Evolutionary conservation across 2,888 invertebrate species (phyloP), one percentile per base, ranked within the genome.

Genomic region (Xanthia togata): DNA sequence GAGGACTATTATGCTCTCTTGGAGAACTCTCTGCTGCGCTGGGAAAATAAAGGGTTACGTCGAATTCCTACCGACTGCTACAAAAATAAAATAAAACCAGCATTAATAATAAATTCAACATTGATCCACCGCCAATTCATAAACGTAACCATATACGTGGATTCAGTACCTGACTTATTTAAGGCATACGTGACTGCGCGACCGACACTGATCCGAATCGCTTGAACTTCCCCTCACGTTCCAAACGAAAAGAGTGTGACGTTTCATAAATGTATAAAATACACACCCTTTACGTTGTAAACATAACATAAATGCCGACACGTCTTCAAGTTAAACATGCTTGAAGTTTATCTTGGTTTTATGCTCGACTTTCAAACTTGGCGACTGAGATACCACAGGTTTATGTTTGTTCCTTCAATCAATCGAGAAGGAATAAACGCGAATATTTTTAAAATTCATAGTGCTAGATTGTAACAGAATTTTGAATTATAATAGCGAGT

Each of bases 201-300:
- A 59, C 60, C 57, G 53, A 72, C 77, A 59, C 73, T 23, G 71
- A 47, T 35, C 14, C 23, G 62, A 63, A 69, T 77, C 53, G 35
- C 69, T 85, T 71, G 12, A 64, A 59, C 41, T 77, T 85, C 82
- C 57, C 50, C 68, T 77, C 83, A 85, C 83, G 83, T 82, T 57
- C 12, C 23, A 5, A 84, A 57, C 41, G 70, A 71, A 83, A 71
- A 73, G 60, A 67, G 85, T 70, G 85, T 81, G 72, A 78, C 68
- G 55, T 71, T 73, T 69, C 65, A 82, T 85, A 83, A 77, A 83
- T 82, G 38, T 81, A 73, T 81, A 81, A 84, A 81, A 76, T 44
- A 75, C 31, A 69, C 31, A 35, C 62, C 35, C 41, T 60, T 71
- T 75, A 55, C 41, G 67, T 63, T 57, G 67, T 70, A 55, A 64